Conservation (phyloP, 1,140 invertebrate species). For the Ctenoplectra terminalis region DNA sequence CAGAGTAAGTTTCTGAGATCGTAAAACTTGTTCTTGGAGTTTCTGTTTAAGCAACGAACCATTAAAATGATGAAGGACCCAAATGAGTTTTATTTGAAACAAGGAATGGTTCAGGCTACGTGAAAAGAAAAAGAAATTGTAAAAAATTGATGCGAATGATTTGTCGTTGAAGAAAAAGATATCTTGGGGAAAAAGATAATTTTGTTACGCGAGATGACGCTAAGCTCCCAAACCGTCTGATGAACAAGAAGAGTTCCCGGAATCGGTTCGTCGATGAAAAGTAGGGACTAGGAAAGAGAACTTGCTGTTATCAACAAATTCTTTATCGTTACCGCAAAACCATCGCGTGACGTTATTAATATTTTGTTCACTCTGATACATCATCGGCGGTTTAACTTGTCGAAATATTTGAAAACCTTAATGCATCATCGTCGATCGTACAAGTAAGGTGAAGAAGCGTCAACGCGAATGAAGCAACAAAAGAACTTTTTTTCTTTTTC, state of each 20-base stretch:
- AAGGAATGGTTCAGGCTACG: neutral
- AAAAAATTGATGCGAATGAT: neutral
- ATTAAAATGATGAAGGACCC: neutral
- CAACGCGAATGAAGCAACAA: neutral
- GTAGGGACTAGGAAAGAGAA: slow-evolving; percentile 35
- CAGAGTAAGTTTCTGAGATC: neutral
- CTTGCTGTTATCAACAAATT: slow-evolving; percentile 32
- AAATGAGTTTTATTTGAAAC: neutral
- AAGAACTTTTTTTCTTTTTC: neutral
- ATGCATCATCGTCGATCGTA: neutral
- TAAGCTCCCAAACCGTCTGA: slow-evolving; percentile 26
- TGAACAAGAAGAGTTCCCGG: slow-evolving; percentile 22
- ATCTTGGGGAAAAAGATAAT: neutral
- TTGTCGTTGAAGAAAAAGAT: no score
- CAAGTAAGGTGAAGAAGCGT: neutral
- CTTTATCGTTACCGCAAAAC: slow-evolving; percentile 61
- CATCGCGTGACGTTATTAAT: slow-evolving; percentile 38
- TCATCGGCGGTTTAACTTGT: slow-evolving; percentile 28
- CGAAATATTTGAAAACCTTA: neutral
- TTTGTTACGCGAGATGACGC: neutral
- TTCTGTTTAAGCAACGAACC: neutral
- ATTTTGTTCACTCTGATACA: neutral
- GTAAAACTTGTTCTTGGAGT: neutral
- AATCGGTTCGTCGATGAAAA: slow-evolving; percentile 12
- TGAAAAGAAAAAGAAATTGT: neutral